Evolutionary conservation across 2,888 invertebrate genomes (phyloP).

Genomic region (Aporophyla nigra): DNA sequence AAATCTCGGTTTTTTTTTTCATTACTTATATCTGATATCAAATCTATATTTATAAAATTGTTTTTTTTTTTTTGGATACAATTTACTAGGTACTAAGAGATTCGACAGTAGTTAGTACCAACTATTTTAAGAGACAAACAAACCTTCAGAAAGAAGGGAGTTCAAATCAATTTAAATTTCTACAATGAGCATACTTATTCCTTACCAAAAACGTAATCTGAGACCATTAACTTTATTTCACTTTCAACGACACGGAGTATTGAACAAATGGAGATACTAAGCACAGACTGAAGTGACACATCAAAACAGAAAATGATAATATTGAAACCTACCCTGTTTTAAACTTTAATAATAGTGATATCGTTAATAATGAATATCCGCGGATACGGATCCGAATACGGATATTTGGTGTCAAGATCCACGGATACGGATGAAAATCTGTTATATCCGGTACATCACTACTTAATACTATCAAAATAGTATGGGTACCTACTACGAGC

Average conservation of each 20-base stretch:
- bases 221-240: constrained; percentile 40
- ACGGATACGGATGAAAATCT: too few relatives aligned
- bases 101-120: not conserved
- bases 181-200: constrained; percentile 39
- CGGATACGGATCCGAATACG: too few relatives aligned
- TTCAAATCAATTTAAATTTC: not conserved
- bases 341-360: not conserved
- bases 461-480: too few relatives aligned
- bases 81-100: not conserved
- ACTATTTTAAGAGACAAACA: too few relatives aligned
- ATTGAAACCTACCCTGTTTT: not conserved
- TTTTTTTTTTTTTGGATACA: not conserved
- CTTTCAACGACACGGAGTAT: constrained; percentile 32
- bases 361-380: too few relatives aligned
- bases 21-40: too few relatives aligned
- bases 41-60: too few relatives aligned
- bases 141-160: not conserved
- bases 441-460: too few relatives aligned
- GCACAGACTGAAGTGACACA: not conserved
- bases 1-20: not conserved
- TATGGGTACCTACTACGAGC: too few relatives aligned
- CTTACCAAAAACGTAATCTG: constrained; percentile 23
- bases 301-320: too few relatives aligned
- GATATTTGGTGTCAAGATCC: too few relatives aligned
- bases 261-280: constrained; percentile 24